Evolutionary conservation across 2,113 vertebrate genomes (phyloP).

Genomic region (Dicerorhinus sumatrensis): DNA sequence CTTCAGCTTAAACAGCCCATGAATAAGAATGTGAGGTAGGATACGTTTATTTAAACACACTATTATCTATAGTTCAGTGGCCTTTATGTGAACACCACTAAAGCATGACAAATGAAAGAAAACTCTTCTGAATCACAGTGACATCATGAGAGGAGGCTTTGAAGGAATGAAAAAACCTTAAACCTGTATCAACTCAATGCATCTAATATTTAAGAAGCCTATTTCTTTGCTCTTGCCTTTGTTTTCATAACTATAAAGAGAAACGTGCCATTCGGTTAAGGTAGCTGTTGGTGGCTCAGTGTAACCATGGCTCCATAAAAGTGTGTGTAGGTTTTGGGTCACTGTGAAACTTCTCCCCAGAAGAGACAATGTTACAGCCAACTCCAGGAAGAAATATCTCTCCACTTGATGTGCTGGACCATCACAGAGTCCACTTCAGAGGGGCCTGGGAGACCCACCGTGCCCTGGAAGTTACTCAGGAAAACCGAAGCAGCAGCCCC

Average conservation of each 20-base stretch:
- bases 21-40: neutral
- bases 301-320: neutral
- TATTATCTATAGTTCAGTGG: neutral
- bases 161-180: slow-evolving; percentile 5
- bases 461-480: neutral
- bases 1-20: neutral
- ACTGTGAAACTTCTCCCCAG: neutral
- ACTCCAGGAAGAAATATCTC: neutral
- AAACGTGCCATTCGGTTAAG: neutral
- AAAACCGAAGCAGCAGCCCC: neutral
- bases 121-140: neutral
- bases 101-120: slow-evolving; percentile 17
- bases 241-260: slow-evolving; percentile 30
- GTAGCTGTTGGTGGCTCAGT: neutral
- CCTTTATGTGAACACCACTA: neutral
- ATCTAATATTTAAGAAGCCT: neutral
- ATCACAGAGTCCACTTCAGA: neutral
- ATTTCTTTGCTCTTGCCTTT: neutral
- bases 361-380: neutral
- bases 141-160: neutral
- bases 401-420: neutral
- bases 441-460: neutral
- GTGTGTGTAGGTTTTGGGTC: neutral
- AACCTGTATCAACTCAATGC: neutral
- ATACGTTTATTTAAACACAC: neutral